Evolutionary conservation across 1,140 invertebrate genomes (phyloP).

Genomic region (Mya arenaria): DNA sequence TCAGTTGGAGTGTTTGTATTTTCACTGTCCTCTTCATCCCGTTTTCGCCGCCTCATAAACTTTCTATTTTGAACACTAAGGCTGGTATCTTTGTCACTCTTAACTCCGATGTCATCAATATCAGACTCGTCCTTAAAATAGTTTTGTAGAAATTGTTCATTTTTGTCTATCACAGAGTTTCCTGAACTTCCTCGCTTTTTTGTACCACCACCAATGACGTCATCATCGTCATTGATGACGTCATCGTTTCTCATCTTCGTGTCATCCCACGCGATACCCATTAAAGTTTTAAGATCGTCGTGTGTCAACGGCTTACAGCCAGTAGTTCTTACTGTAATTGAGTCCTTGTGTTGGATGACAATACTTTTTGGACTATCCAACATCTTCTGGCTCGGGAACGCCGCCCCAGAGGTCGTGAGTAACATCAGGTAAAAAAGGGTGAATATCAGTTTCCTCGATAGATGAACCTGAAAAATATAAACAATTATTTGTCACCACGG

Average conservation of each 20-base stretch:
- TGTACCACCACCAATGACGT: neutral
- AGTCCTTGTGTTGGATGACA: slow-evolving; percentile 12
- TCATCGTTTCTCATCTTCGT: slow-evolving; percentile 32
- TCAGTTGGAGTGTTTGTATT: slow-evolving; percentile 27
- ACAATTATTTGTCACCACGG: too few relatives aligned
- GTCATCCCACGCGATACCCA: slow-evolving; percentile 41
- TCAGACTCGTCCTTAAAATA: slow-evolving; percentile 44
- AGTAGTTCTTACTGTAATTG: slow-evolving; percentile 30
- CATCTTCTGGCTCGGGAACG: neutral
- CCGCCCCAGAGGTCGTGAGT: slow-evolving; percentile 10
- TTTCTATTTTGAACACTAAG: slow-evolving; percentile 48
- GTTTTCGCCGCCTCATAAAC: slow-evolving; percentile 37
- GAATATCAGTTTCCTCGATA: slow-evolving; percentile 32
- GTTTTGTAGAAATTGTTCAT: slow-evolving; percentile 11
- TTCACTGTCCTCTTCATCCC: neutral
- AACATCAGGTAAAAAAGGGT: slow-evolving; percentile 30
- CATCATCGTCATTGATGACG: neutral
- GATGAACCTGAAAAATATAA: slow-evolving; percentile 38
- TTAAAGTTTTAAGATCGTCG: slow-evolving; percentile 22
- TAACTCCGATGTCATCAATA: slow-evolving; percentile 30
- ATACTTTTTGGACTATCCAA: slow-evolving; percentile 22
- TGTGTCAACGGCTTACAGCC: slow-evolving; percentile 34
- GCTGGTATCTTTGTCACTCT: slow-evolving; percentile 28
- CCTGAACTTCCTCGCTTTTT: slow-evolving; percentile 5
- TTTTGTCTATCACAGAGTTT: slow-evolving; percentile 43